phyloP scores from a whole-genome alignment of 2,888 invertebrate species.

The Coremacera marginata region DNA sequence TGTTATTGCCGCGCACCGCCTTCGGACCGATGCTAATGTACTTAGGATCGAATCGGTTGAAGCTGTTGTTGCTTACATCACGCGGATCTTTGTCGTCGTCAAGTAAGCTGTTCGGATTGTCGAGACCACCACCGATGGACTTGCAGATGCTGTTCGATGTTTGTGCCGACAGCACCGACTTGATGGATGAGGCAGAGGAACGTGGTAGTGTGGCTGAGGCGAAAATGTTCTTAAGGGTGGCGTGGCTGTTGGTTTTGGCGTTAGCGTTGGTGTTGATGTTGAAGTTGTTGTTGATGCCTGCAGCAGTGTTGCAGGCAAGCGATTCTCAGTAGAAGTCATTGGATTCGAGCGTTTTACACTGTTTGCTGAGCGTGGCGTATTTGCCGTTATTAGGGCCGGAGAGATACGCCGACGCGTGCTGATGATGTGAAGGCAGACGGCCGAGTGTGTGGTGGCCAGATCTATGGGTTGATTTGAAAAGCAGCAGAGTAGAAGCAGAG shows the following conservation, averaged over 20 bases:
- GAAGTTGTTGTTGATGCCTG: conserved; percentile 67
- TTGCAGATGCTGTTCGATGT: conserved; percentile 64
- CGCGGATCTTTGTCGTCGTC: conserved; percentile 67
- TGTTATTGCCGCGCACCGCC: conserved; percentile 66
- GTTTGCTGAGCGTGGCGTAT: conserved; percentile 95
- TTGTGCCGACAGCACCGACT: conserved; percentile 64
- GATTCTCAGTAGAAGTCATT: conserved; percentile 94
- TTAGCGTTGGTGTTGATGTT: conserved; percentile 63
- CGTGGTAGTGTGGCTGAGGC: conserved; percentile 67
- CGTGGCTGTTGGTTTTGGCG: conserved; percentile 49
- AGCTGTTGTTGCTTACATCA: conserved; percentile 68
- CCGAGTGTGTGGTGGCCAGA: conserved; percentile 76
- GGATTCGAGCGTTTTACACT: conserved; percentile 94
- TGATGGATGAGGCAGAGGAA: conserved; percentile 66
- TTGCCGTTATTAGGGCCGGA: conserved; percentile 82
- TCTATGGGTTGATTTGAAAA: conserved; percentile 45
- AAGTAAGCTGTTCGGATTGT: conserved; percentile 54
- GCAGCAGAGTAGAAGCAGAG: not conserved
- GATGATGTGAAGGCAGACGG: conserved; percentile 72
- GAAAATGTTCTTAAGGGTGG: conserved; percentile 65
- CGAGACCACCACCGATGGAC: conserved; percentile 62
- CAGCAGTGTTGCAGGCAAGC: conserved; percentile 72
- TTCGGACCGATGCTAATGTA: conserved; percentile 70
- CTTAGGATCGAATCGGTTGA: conserved; percentile 70
- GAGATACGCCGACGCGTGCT: conserved; percentile 69